phyloP scores from a whole-genome alignment of 1,140 invertebrate genomes.

The Zaprionus africanus region DNA sequence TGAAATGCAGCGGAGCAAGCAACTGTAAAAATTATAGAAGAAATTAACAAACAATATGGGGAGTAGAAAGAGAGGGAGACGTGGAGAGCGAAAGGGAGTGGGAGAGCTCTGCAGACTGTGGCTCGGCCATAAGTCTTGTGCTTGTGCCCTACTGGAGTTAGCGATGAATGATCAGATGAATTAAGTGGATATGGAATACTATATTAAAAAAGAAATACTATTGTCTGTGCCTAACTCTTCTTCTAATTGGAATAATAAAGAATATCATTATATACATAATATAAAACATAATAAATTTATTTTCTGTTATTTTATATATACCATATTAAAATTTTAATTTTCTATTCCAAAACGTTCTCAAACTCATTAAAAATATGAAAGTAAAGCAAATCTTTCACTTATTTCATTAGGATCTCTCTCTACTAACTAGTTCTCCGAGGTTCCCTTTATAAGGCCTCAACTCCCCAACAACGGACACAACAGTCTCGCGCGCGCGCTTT shows the following conservation, averaged over 20 bases:
- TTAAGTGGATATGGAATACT: no score
- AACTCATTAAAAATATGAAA: neutral
- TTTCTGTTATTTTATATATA: no score
- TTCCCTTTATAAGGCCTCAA: slow-evolving; percentile 10
- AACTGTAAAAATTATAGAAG: slow-evolving; percentile 74
- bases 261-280: no score
- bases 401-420: neutral
- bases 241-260: no score
- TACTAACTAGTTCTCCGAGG: neutral
- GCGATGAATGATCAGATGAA: neutral
- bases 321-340: no score
- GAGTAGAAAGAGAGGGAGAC: neutral
- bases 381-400: neutral
- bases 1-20: slow-evolving; percentile 46
- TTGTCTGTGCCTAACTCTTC: no score
- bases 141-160: neutral
- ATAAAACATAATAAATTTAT: no score
- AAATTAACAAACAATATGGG: slow-evolving; percentile 62
- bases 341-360: no score
- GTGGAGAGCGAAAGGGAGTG: neutral
- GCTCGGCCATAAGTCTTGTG: neutral
- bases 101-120: neutral
- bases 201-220: no score
- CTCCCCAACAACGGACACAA: slow-evolving; percentile 41
- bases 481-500: slow-evolving; percentile 7